Evolutionary conservation across 2,888 invertebrate species (phyloP), one percentile per base, ranked within the genome.

Genomic region (Timandra comae): DNA sequence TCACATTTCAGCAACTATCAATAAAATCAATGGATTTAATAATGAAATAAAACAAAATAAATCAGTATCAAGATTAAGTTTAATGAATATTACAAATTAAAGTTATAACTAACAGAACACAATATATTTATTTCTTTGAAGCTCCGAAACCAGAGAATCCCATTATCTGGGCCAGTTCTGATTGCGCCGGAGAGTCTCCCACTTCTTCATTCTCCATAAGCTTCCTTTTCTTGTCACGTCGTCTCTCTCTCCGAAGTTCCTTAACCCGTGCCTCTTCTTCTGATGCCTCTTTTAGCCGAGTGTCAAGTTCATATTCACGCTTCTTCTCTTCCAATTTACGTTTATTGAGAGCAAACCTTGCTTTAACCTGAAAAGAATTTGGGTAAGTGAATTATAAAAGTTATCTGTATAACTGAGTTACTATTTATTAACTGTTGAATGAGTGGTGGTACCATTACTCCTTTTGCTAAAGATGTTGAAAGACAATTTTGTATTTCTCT

Each of bases 211-310:
- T 74, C 43, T 93, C 93, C 46, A 94, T 93, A 1, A 93, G 88
- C 77, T 94, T 93, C 54, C 96, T 88, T 66, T 97, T 96, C 47
- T 94, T 92, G 58, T 98, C 97, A 66, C 95, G 94, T 46, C 93
- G 88, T 58, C 93, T 93, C 63, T 98, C 98, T 51, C 93, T 90
- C 29, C 94, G 87, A 49, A 95, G 93, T 58, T 96, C 96, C 58
- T 95, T 96, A 40, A 97, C 89, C 52, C 96, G 93, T 38, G 98
- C 97, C 67, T 99, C 98, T 82, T 99, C 98, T 80, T 98, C 98
- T 46, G 95, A 95, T 3, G 98, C 89, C 75, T 99, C 98, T 53
- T 94, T 92, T 43, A 99, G 88, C 58, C 97, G 80, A 38, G 94
- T 91, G 43, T 97, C 95, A 59, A 99, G 88, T 75, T 98, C 97